Percentiles rank a stretch among this genome's conserved stretches.
phyloP scores from a whole-genome alignment of 2,888 invertebrate genomes.

The Pycnomerus fuliginosus region DNA sequence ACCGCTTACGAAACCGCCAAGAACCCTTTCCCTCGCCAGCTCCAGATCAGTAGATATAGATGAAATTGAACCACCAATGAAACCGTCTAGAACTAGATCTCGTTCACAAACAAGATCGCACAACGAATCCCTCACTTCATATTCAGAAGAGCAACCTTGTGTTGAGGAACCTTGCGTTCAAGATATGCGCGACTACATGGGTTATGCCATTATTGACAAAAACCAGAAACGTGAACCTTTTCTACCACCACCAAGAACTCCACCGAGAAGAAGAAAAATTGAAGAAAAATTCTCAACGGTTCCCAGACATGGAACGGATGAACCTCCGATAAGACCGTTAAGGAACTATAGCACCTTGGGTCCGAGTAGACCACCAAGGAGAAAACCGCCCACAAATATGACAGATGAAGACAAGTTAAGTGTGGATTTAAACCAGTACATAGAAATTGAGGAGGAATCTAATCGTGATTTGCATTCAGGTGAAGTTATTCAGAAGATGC shows the following conservation, averaged over 20 bases:
- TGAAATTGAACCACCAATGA: constrained; percentile 57
- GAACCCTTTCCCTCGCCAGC: constrained; percentile 55
- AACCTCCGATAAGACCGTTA: constrained; percentile 60
- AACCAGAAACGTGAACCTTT: constrained; percentile 52
- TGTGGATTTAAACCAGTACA: constrained; percentile 59
- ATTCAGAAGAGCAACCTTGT: constrained; percentile 45
- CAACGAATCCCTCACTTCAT: constrained; percentile 64
- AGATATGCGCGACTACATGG: constrained; percentile 53
- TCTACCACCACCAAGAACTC: constrained; percentile 63
- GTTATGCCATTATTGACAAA: constrained; percentile 79
- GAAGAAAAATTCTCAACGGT: constrained; percentile 72
- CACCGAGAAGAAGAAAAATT: constrained; percentile 59
- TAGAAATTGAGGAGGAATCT: constrained; percentile 61
- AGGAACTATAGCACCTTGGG: constrained; percentile 63
- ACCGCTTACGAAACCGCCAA: constrained; percentile 59
- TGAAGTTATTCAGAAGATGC: constrained; percentile 78
- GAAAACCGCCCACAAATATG: constrained; percentile 47
- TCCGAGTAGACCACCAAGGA: constrained; percentile 57
- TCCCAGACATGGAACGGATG: constrained; percentile 52
- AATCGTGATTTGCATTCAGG: constrained; percentile 70
- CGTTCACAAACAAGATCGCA: constrained; percentile 56
- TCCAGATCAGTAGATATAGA: constrained; percentile 33
- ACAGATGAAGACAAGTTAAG: constrained; percentile 52
- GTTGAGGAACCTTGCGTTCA: constrained; percentile 48
- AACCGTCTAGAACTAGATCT: constrained; percentile 60